Conservation (phyloP, 2,888 invertebrate species). For the Dione vanillae region DNA sequence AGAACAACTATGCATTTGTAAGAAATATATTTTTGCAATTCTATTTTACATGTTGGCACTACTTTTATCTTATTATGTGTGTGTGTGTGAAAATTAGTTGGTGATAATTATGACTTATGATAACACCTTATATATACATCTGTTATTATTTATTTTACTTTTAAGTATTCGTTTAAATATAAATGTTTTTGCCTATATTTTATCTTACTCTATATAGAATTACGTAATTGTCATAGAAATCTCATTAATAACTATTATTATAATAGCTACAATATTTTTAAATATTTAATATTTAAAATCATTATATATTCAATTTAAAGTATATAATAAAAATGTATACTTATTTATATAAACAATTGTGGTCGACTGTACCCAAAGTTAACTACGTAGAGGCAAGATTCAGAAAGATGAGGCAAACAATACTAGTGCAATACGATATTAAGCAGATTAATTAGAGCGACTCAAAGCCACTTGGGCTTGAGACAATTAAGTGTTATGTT, state of each 20-base stretch:
- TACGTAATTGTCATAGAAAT: no score
- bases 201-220: no score
- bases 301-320: no score
- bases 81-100: no score
- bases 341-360: conserved; percentile 9
- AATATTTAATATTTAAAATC: no score
- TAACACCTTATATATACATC: no score
- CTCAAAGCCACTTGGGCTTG: conserved; percentile 50
- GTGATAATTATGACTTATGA: not conserved
- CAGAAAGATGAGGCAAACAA: conserved; percentile 65
- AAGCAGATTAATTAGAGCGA: conserved; percentile 68
- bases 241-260: no score
- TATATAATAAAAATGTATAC: not conserved
- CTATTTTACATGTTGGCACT: not conserved
- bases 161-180: no score
- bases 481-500: conserved; percentile 49
- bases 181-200: no score
- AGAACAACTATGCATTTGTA: conserved; percentile 7
- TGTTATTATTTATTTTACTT: no score
- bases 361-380: conserved; percentile 66
- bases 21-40: conserved; percentile 9
- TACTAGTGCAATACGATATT: conserved; percentile 66
- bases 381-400: conserved; percentile 73
- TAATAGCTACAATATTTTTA: no score
- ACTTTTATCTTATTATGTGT: not conserved